Conservation (phyloP, 2,797 vertebrate genomes). For the Sylvilagus floridanus region DNA sequence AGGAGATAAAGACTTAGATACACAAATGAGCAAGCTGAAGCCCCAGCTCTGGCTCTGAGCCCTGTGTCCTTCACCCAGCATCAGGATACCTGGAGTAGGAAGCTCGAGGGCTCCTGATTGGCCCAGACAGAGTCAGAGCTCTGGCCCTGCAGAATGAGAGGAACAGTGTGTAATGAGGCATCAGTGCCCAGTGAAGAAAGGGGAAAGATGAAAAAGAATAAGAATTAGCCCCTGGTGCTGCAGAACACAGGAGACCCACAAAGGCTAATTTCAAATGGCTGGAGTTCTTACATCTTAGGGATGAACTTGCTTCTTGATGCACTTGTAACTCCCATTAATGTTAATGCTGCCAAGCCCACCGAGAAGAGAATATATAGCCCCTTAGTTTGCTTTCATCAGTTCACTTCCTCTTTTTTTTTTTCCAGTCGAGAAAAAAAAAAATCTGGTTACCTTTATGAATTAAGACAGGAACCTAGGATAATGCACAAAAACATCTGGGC, state of each 20-base stretch:
- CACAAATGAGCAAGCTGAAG: slow-evolving; percentile 42
- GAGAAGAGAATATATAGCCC: slow-evolving; percentile 76
- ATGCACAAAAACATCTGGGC: slow-evolving; percentile 70
- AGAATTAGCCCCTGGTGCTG: slow-evolving; percentile 83
- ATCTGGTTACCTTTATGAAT: slow-evolving; percentile 77
- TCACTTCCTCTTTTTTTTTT: slow-evolving; percentile 28
- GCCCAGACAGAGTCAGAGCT: slow-evolving; percentile 45
- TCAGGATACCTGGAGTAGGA: neutral
- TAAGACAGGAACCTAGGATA: slow-evolving; percentile 74
- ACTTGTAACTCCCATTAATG: slow-evolving; percentile 79
- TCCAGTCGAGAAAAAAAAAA: neutral
- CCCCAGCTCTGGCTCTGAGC: neutral
- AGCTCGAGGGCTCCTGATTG: slow-evolving; percentile 20
- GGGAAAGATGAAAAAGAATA: slow-evolving; percentile 84
- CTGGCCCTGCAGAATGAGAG: neutral
- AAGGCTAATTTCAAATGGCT: slow-evolving; percentile 83
- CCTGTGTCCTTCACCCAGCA: neutral
- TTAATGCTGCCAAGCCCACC: slow-evolving; percentile 80
- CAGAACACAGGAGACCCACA: slow-evolving; percentile 80
- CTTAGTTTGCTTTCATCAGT: slow-evolving; percentile 77
- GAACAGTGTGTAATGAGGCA: slow-evolving; percentile 78
- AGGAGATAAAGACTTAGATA: slow-evolving; percentile 47
- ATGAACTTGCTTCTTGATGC: slow-evolving; percentile 79
- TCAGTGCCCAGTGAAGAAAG: slow-evolving; percentile 80
- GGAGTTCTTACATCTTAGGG: slow-evolving; percentile 78